Base-by-base conservation (phyloP, 2,888 invertebrate species). In the Drosophila neotestacea region DNA sequence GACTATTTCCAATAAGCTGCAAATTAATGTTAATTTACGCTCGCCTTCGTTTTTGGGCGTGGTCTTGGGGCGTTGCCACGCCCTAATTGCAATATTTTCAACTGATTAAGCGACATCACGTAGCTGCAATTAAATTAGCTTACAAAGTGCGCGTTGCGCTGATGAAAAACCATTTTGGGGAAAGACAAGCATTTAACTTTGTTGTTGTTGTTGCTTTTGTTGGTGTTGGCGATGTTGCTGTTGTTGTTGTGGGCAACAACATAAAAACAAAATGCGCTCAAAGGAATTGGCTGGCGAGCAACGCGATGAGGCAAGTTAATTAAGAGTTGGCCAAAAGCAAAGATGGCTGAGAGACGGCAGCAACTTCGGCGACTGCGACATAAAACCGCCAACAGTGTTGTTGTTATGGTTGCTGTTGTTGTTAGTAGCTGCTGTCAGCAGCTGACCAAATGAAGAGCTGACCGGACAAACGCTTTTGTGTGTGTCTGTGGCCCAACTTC, bases 81-180 rank as follows among this genome's bases (percentile, higher is more conserved):
- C 77, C 80, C 80, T 64, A 70, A 76, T 77, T 76, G 77, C 66
- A 77, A 77, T 77, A 77, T 79, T 81, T 79, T 74, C 60, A 62
- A 41, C 75, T 70, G 67, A 79, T 78, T 79, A 74, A 70, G 70
- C 89, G 79, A 74, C 79, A 70, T 72, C 87, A 83, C 89, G 89
- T 83, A 78, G 78, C 82, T 72, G 75, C 85, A 89, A 83, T 83
- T 83, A 83, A 83, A 89, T 83, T 83, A 87, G 77, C 88, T 70
- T 80, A 82, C 79, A 81, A 79, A 79, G 77, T 80, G 81, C 44
- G 64, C 63, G 54, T 7, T 46, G 54, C 63, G 51, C 56, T 80
- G 81, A 71, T 84, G 87, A 71, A 86, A 88, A 88, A 62, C 63
- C 87, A 79, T 61, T 81, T 66, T 81, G 55, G 55, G 61, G 32